Conservation (phyloP, 35 echinoderm and acorn worm species). For the Chiridota heheva region DNA sequence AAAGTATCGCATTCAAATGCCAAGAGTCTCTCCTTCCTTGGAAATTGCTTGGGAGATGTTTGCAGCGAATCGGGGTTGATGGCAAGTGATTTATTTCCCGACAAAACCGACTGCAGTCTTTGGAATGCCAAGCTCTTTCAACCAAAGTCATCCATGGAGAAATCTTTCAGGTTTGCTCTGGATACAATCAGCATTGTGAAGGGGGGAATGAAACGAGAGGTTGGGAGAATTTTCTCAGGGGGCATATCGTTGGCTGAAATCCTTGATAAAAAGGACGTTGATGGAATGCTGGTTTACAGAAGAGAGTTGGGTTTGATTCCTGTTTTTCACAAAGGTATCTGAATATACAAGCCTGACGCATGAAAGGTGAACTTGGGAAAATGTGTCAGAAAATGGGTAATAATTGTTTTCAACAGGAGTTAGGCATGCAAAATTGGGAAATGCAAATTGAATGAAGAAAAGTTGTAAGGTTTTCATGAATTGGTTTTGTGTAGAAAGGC, state of each 20-base stretch:
- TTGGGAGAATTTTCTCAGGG: constrained; percentile 8
- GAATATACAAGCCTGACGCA: too few relatives aligned
- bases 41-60: constrained; percentile 41
- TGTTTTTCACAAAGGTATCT: too few relatives aligned
- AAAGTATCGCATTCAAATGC: neutral
- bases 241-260: constrained; percentile 83
- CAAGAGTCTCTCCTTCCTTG: constrained; percentile 50
- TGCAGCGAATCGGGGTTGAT: constrained; percentile 27
- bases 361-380: too few relatives aligned
- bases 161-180: constrained; percentile 61
- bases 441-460: too few relatives aligned
- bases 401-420: too few relatives aligned
- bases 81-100: constrained; percentile 27
- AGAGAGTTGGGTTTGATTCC: too few relatives aligned
- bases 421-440: too few relatives aligned
- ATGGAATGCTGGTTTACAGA: constrained; percentile 66
- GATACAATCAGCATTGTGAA: neutral
- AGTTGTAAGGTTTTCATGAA: too few relatives aligned
- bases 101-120: constrained; percentile 30
- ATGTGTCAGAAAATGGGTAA: too few relatives aligned
- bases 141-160: constrained; percentile 61
- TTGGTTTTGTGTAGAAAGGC: too few relatives aligned
- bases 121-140: constrained; percentile 90
- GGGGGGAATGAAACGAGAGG: neutral
- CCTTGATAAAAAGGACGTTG: constrained; percentile 66